phyloP scores from a whole-genome alignment of 53 echinoderm and acorn worm genomes.

The Echinarachnius parma region DNA sequence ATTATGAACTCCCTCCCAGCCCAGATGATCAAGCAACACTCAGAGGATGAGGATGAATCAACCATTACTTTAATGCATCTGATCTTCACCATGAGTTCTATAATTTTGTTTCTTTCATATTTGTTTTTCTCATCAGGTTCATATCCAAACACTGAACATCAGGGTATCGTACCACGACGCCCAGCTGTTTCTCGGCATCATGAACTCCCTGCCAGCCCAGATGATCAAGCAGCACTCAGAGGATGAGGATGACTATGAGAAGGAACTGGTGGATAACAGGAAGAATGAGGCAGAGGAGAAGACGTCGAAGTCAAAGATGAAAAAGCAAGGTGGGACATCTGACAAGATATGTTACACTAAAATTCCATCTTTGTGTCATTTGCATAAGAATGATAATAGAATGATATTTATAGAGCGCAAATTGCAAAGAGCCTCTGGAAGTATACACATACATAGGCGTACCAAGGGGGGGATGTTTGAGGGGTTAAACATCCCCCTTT shows the following conservation, averaged over 20 bases:
- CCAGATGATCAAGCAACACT: conserved; percentile 69
- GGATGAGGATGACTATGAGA: conserved; percentile 55
- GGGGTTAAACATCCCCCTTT: too few species aligned
- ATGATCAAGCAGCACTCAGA: conserved; percentile 53
- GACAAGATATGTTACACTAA: too few species aligned
- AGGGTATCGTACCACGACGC: conserved; percentile 96
- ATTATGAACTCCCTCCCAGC: conserved; percentile 92
- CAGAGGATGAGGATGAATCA: conserved; percentile 54
- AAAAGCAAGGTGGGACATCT: conserved; percentile 64
- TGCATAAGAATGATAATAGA: too few species aligned
- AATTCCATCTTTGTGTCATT: too few species aligned
- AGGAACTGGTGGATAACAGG: conserved; percentile 25
- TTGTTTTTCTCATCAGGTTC: conserved; percentile 49
- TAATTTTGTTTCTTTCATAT: background rate
- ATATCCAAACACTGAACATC: conserved; percentile 80
- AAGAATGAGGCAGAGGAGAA: conserved; percentile 42
- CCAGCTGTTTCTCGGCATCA: conserved; percentile 80
- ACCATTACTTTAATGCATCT: too few species aligned
- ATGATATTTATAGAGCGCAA: too few species aligned
- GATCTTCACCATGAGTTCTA: too few species aligned
- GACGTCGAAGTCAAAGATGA: conserved; percentile 44
- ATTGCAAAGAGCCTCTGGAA: too few species aligned
- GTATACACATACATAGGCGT: too few species aligned
- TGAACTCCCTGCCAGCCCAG: conserved; percentile 92
- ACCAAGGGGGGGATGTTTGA: too few species aligned